These are phyloP conservation scores for Cariama cristata DNA, from an alignment of 2,113 vertebrate species.

Conservation along the genomic window DNA sequence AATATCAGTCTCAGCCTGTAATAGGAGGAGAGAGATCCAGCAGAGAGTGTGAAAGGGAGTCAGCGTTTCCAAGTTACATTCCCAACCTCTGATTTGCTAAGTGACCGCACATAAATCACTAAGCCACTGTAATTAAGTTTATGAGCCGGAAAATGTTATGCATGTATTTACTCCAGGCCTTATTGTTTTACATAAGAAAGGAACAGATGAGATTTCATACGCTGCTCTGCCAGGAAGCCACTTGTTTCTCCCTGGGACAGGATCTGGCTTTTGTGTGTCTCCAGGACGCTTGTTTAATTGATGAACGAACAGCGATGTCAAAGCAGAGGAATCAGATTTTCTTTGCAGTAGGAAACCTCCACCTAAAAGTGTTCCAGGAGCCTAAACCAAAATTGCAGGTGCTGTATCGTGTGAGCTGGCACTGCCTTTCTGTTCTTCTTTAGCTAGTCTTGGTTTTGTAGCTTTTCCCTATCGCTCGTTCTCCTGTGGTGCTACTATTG, in stretches of 20 bases:
- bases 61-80: background rate
- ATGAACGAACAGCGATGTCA: fast-evolving
- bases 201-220: background rate
- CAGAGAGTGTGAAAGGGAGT: background rate
- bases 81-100: background rate
- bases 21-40: background rate
- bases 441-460: background rate
- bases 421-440: background rate
- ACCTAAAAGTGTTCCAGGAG: background rate
- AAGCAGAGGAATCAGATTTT: background rate
- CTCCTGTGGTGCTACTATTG: background rate
- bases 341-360: background rate
- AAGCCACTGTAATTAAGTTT: background rate
- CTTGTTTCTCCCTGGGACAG: background rate
- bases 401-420: background rate
- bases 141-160: background rate
- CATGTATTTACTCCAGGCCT: background rate
- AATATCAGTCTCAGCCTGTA: background rate
- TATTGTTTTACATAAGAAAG: background rate
- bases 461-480: background rate
- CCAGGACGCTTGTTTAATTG: background rate
- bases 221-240: background rate
- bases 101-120: fast-evolving
- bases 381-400: background rate
- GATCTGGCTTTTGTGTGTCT: background rate